Percentiles rank a stretch among this genome's conserved stretches.
phyloP scores from a whole-genome alignment of 2,888 invertebrate genomes.

The Phorcus lineatus region DNA sequence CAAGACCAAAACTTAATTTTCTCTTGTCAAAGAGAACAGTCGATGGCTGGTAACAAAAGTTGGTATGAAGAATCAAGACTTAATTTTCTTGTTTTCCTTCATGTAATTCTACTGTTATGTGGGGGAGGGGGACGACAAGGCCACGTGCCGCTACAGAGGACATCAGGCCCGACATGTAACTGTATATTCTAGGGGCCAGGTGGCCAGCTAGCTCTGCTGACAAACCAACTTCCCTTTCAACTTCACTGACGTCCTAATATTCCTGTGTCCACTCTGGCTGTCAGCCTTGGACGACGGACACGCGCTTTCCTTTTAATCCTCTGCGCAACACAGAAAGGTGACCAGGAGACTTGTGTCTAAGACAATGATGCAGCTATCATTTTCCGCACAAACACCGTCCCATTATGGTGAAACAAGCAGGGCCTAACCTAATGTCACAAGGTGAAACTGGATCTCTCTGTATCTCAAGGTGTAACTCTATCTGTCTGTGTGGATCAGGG shows the following conservation, averaged over 20 bases:
- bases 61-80: neutral
- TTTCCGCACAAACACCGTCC: neutral
- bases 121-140: neutral
- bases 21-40: too few species aligned
- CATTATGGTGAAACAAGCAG: neutral
- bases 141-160: neutral
- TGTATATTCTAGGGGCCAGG: neutral
- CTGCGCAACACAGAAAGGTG: neutral
- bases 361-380: neutral
- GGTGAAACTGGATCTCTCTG: neutral
- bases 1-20: too few species aligned
- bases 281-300: neutral
- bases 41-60: too few species aligned
- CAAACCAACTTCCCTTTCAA: constrained; percentile 7
- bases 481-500: neutral
- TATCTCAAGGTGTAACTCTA: neutral
- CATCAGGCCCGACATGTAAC: neutral
- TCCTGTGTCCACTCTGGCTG: neutral
- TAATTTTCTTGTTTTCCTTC: neutral
- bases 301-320: neutral
- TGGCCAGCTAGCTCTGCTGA: neutral
- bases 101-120: neutral
- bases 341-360: neutral
- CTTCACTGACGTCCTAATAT: neutral
- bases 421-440: neutral